phyloP scores from a whole-genome alignment of 2,113 vertebrate species.

The Campylomormyrus tamandua region DNA sequence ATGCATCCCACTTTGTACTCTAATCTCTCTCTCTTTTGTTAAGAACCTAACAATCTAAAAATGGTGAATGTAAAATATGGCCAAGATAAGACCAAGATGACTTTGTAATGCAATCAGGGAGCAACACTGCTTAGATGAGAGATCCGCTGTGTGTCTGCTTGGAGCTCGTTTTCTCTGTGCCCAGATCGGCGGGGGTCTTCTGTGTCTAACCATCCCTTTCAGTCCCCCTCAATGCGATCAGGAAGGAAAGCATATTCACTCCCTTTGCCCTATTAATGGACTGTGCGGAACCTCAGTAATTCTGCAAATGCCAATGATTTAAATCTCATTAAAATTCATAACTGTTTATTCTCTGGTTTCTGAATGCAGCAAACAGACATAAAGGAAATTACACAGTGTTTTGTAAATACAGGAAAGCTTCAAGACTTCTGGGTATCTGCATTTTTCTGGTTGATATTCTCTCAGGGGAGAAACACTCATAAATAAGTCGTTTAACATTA shows the following conservation, averaged over 20 bases:
- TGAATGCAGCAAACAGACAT: background rate
- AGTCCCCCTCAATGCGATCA: background rate
- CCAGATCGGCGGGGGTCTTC: background rate
- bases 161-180: background rate
- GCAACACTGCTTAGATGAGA: background rate
- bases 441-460: background rate
- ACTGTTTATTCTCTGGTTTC: background rate
- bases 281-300: background rate
- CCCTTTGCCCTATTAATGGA: background rate
- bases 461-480: background rate
- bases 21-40: background rate
- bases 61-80: background rate
- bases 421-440: background rate
- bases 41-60: background rate
- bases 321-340: slow-evolving; percentile 8
- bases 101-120: background rate
- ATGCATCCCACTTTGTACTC: background rate
- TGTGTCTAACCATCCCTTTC: background rate
- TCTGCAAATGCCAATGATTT: background rate
- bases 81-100: background rate
- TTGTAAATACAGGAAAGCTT: background rate
- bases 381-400: background rate
- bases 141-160: background rate
- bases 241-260: background rate
- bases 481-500: background rate